These are phyloP conservation scores for Vireo griseus DNA, from an alignment of 2,797 vertebrate genomes.

Conservation along the genomic window DNA sequence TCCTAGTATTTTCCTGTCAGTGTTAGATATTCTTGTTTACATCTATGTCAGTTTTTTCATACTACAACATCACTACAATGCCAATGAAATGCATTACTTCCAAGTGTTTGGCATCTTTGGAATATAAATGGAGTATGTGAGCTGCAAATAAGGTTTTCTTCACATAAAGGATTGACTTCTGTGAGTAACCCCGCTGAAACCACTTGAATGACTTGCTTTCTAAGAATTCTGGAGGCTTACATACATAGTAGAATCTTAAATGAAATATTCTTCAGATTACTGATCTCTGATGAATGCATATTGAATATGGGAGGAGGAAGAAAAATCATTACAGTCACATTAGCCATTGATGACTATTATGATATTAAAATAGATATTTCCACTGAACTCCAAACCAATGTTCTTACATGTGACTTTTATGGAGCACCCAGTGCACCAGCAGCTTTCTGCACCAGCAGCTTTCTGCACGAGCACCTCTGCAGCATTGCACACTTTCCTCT, in stretches of 20 bases:
- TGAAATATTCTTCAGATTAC: background rate
- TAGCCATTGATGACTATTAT: background rate
- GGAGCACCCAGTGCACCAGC: conserved; percentile 30
- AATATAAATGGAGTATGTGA: background rate
- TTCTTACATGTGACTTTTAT: background rate
- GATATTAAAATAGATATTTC: background rate
- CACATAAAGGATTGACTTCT: background rate
- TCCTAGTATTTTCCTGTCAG: background rate
- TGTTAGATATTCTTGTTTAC: background rate
- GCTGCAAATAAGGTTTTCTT: background rate
- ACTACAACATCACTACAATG: background rate
- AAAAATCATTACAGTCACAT: background rate
- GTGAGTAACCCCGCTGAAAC: background rate
- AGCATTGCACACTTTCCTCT: background rate
- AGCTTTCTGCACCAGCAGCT: background rate
- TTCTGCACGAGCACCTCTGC: background rate
- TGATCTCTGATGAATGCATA: background rate
- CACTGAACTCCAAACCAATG: background rate
- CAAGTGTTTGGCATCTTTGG: background rate
- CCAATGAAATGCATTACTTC: background rate
- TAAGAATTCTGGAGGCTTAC: background rate
- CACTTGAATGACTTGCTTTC: background rate
- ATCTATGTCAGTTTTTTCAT: background rate
- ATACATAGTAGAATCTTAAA: background rate
- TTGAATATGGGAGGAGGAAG: background rate